Base-by-base conservation (phyloP, 2,888 invertebrate species). In the Athalia cordata region DNA sequence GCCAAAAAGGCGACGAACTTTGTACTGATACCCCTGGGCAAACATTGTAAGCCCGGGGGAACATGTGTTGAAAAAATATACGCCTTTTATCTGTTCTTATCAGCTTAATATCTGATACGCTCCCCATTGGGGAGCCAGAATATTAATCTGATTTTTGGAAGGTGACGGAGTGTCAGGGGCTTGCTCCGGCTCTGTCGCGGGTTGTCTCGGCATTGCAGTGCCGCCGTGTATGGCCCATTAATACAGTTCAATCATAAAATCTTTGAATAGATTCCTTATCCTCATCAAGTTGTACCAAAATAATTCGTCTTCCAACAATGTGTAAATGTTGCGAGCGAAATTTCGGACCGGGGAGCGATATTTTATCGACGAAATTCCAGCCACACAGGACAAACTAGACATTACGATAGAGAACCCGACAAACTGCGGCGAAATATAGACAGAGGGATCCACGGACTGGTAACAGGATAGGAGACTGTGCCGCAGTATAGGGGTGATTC, bases 131-230 rank as follows among this genome's bases (percentile, higher is more conserved):
- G 70, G 76, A 92, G 29, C 29, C 29, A 29, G 29, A 29, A 29
- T 29, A 29, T 93, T 92, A 92, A 92, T 91, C 91, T 91, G 90
- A 90, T 91, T 91, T 91, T 92, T 92, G 92, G 89, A 91, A 91
- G 82, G 82, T 89, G 92, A 91, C 88, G 91, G 91, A 90, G 91
- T 90, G 81, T 76, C 77, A 75, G 89, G 88, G 86, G 90, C 90
- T 90, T 90, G 90, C 90, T 88, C 88, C 88, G 86, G 84, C 86
- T 92, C 92, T 91, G 92, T 92, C 93, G 89, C 92, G 93, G 93
- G 93, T 93, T 93, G 93, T 92, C 93, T 93, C 91, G 92, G 93
- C 91, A 93, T 93, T 93, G 93, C 93, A 93, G 93, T 93, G 93
- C 92, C 91, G 91, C 92, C 92, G 91, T 93, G 93, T 92, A 91